Percentiles rank a stretch among this genome's conserved stretches.
Conservation (phyloP, 2,888 invertebrate species). For the Hirtodrosophila duncani region DNA sequence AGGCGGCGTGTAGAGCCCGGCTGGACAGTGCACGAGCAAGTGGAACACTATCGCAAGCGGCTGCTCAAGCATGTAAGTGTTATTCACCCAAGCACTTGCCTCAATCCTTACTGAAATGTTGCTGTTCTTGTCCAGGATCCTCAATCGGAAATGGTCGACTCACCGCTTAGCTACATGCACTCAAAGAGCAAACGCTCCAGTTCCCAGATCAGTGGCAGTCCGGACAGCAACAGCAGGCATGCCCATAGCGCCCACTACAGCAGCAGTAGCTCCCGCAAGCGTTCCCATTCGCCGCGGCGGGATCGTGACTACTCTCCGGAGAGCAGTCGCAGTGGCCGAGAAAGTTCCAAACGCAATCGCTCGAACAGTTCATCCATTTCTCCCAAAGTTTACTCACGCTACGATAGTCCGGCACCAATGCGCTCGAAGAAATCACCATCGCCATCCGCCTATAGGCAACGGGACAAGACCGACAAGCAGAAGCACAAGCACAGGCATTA, state of each 20-base stretch:
- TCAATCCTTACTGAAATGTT: neutral
- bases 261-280: slow-evolving; percentile 69
- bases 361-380: slow-evolving; percentile 71
- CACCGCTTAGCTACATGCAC: slow-evolving; percentile 63
- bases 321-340: slow-evolving; percentile 51
- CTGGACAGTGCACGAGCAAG: slow-evolving; percentile 88
- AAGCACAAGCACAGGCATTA: slow-evolving; percentile 79
- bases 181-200: slow-evolving; percentile 36
- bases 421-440: slow-evolving; percentile 64
- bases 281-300: slow-evolving; percentile 78
- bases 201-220: slow-evolving; percentile 61
- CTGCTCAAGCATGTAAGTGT: slow-evolving; percentile 88
- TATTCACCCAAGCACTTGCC: neutral
- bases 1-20: slow-evolving; percentile 85
- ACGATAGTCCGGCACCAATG: slow-evolving; percentile 59
- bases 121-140: slow-evolving; percentile 40
- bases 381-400: slow-evolving; percentile 73
- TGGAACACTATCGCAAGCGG: slow-evolving; percentile 93
- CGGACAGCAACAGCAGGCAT: slow-evolving; percentile 47
- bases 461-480: slow-evolving; percentile 77
- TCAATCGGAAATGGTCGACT: slow-evolving; percentile 53
- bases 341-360: slow-evolving; percentile 63
- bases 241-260: slow-evolving; percentile 32
- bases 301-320: slow-evolving; percentile 40
- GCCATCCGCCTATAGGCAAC: slow-evolving; percentile 46